phyloP scores from a whole-genome alignment of 2,797 vertebrate species.

The Hydrophis major region DNA sequence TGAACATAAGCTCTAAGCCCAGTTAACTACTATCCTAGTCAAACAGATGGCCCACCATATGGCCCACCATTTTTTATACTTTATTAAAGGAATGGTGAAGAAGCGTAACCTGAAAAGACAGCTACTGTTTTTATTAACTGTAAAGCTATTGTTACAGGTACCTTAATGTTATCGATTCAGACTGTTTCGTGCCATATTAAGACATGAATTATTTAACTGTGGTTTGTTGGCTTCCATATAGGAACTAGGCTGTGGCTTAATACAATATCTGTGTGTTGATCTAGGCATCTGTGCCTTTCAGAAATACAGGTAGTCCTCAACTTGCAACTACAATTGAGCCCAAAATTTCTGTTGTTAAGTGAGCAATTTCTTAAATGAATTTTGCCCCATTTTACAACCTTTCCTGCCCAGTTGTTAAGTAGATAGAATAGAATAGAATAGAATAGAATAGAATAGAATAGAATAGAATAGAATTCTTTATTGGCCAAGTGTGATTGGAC shows the following conservation, averaged over 20 bases:
- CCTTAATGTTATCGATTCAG: background rate
- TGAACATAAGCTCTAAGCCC: background rate
- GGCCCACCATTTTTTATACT: background rate
- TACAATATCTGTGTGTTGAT: background rate
- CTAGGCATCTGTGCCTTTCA: background rate
- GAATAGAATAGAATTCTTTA: too few relatives aligned
- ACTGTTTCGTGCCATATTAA: background rate
- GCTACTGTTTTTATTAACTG: background rate
- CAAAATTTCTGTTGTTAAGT: background rate
- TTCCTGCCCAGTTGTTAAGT: background rate
- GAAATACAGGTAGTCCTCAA: background rate
- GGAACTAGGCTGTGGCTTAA: background rate
- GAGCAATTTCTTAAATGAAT: background rate
- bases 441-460: too few relatives aligned
- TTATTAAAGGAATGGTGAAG: background rate
- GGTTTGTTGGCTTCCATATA: background rate
- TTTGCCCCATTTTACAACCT: background rate
- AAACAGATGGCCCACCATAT: background rate
- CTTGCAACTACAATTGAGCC: background rate
- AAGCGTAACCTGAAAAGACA: background rate
- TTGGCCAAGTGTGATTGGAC: too few relatives aligned
- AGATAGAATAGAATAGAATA: too few relatives aligned
- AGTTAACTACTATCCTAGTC: background rate
- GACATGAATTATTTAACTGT: background rate
- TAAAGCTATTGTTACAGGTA: background rate